Conservation (phyloP, 2,888 invertebrate genomes). For the Eudasyphora cyanicolor region DNA sequence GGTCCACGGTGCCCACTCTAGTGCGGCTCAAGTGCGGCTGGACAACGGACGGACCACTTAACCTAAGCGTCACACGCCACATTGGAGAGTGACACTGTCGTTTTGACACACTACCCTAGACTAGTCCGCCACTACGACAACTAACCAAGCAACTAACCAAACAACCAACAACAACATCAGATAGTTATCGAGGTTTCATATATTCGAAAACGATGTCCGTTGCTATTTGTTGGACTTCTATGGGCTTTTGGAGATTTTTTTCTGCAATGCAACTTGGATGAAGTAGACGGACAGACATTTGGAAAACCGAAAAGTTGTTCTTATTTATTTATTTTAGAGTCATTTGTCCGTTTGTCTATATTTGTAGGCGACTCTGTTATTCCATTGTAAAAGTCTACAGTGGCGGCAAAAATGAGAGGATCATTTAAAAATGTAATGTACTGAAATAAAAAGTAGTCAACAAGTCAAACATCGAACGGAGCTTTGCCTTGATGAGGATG, state of each 20-base stretch:
- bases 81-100: neutral
- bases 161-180: neutral
- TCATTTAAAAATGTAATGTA: too few species aligned
- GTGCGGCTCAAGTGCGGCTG: too few species aligned
- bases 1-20: neutral
- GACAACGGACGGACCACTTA: conserved; percentile 5
- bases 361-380: too few species aligned
- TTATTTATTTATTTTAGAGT: neutral
- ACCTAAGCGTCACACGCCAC: too few species aligned
- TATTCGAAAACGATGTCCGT: neutral
- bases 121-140: too few species aligned
- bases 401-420: too few species aligned
- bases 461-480: too few species aligned
- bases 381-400: neutral
- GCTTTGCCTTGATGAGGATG: too few species aligned
- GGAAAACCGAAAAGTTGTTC: neutral
- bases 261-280: neutral
- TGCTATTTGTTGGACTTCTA: neutral
- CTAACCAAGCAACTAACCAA: too few species aligned
- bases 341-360: neutral
- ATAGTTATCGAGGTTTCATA: neutral
- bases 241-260: neutral
- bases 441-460: too few species aligned
- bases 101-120: neutral
- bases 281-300: neutral